phyloP scores from a whole-genome alignment of 2,888 invertebrate species.

The Nomada fucata region DNA sequence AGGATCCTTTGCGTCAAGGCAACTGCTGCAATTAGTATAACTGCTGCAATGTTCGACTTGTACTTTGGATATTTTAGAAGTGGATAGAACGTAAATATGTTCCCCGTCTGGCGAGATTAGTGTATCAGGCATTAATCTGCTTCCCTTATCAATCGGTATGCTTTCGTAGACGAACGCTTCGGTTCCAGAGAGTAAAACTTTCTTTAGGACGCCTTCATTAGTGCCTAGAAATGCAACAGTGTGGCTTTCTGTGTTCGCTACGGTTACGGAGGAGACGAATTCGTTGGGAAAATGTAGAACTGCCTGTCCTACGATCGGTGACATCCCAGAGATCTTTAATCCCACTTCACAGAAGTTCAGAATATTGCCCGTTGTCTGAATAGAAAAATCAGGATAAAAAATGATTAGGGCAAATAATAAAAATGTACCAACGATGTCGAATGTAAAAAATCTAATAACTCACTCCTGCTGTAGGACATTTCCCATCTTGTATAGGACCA shows the following conservation, averaged over 20 bases:
- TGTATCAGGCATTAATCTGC: conserved; percentile 93
- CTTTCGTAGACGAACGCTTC: conserved; percentile 94
- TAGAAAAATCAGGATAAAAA: conserved; percentile 9
- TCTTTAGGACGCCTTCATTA: conserved; percentile 92
- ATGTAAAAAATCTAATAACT: conserved; percentile 79
- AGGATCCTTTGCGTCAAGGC: conserved; percentile 95
- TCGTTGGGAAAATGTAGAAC: conserved; percentile 92
- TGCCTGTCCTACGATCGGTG: conserved; percentile 92
- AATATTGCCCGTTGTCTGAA: conserved; percentile 93
- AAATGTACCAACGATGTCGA: conserved; percentile 8
- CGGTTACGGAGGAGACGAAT: conserved; percentile 93
- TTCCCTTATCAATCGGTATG: conserved; percentile 91
- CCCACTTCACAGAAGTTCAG: conserved; percentile 96
- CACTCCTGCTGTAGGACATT: conserved; percentile 93
- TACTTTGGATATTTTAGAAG: conserved; percentile 90
- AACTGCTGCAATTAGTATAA: conserved; percentile 94
- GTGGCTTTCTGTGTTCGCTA: conserved; percentile 95
- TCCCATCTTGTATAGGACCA: conserved; percentile 95
- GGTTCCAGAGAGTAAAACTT: conserved; percentile 91
- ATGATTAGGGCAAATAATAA: conserved; percentile 12
- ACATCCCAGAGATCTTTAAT: conserved; percentile 95
- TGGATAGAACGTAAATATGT: conserved; percentile 93
- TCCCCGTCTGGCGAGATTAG: conserved; percentile 93
- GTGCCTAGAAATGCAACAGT: conserved; percentile 98
- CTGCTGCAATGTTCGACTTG: conserved; percentile 94